phyloP scores from a whole-genome alignment of 2,888 invertebrate species.

The Cinara cedri region DNA sequence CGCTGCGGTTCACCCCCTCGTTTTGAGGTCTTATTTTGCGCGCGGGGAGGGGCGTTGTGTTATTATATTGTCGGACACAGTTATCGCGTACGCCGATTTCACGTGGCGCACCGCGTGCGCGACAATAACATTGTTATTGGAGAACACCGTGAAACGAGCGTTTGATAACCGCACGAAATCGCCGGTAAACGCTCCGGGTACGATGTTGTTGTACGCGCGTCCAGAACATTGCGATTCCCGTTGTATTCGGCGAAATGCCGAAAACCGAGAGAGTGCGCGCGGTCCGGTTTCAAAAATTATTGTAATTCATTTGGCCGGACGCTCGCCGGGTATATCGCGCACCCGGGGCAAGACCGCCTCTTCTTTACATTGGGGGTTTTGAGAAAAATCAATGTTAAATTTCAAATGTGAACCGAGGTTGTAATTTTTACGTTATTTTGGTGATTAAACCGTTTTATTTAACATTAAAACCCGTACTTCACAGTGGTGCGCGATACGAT shows the following conservation, averaged over 20 bases:
- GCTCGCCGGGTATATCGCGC: neutral
- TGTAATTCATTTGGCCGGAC: too few species aligned
- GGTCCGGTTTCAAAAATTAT: too few species aligned
- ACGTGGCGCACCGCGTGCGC: conserved; percentile 37
- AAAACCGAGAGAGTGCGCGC: too few species aligned
- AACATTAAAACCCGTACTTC: neutral
- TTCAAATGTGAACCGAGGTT: neutral
- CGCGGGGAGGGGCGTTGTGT: neutral
- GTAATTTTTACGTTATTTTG: conserved; percentile 5
- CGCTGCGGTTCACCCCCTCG: too few species aligned
- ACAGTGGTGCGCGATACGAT: neutral
- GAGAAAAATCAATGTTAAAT: conserved; percentile 5
- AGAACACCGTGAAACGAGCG: conserved; percentile 42
- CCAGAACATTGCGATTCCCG: too few species aligned
- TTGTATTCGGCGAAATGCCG: too few species aligned
- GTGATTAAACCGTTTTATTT: neutral
- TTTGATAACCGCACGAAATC: conserved; percentile 12
- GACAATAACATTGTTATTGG: too few species aligned
- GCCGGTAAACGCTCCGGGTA: neutral
- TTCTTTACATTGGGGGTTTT: neutral
- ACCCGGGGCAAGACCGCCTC: conserved; percentile 9
- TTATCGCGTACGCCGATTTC: conserved; percentile 29
- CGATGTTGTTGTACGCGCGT: neutral
- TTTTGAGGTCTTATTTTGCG: conserved; percentile 26
- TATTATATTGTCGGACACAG: too few species aligned